Percentiles rank a stretch among this genome's conserved stretches.
phyloP scores from a whole-genome alignment of 1,140 invertebrate species.

The silkworm (Bombyx mori) region DNA sequence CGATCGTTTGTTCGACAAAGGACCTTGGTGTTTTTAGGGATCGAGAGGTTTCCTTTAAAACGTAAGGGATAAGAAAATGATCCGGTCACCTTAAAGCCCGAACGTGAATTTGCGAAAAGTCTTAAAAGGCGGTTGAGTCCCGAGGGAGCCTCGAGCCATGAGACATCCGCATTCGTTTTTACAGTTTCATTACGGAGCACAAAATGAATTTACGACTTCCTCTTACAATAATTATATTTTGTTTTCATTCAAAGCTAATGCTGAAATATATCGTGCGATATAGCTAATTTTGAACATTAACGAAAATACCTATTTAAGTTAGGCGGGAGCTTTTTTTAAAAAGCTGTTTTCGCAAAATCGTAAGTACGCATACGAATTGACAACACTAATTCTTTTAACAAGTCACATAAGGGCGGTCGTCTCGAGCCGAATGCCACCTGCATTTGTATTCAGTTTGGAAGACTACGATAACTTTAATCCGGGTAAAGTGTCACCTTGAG shows the following conservation, averaged over 20 bases:
- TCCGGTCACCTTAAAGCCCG: constrained; percentile 29
- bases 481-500: constrained; percentile 67
- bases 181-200: constrained; percentile 34
- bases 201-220: constrained; percentile 42
- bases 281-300: not conserved
- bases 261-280: no score
- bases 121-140: constrained; percentile 28
- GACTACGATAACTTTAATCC: constrained; percentile 66
- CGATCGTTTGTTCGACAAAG: constrained; percentile 21
- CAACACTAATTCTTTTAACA: constrained; percentile 21
- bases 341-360: not conserved
- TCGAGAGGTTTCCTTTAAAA: constrained; percentile 12
- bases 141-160: constrained; percentile 16
- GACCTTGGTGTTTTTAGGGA: constrained; percentile 12
- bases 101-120: constrained; percentile 40
- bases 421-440: constrained; percentile 22
- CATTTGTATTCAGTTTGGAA: constrained; percentile 67
- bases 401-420: constrained; percentile 19
- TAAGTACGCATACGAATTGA: not conserved
- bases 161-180: constrained; percentile 46
- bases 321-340: not conserved
- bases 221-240: constrained; percentile 38
- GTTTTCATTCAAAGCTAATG: no score
- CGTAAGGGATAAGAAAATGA: constrained; percentile 26
- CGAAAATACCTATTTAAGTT: not conserved